Evolutionary conservation across 1,140 invertebrate genomes (phyloP).

Genomic region (Colletes gigas): DNA sequence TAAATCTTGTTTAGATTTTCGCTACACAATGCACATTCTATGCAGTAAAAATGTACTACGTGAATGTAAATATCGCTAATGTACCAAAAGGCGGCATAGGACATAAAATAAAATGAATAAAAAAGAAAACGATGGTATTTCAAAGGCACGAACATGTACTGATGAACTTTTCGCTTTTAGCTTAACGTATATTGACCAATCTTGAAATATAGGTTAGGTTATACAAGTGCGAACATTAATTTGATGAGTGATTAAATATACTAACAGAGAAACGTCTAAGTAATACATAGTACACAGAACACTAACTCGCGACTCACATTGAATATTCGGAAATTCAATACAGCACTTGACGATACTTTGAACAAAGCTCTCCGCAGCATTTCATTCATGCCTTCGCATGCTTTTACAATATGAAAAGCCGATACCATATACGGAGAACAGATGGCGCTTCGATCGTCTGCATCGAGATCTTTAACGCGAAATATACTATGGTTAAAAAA

Average conservation of each 20-base stretch:
- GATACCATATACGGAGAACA: not conserved
- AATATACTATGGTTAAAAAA: not conserved
- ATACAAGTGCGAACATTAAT: slow-evolving; percentile 4
- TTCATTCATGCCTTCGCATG: slow-evolving; percentile 19
- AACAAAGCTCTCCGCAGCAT: slow-evolving; percentile 25
- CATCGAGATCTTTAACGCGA: not conserved
- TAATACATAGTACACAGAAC: slow-evolving; percentile 73
- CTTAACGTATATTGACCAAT: not conserved
- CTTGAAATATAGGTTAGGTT: slow-evolving; percentile 26
- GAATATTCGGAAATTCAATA: slow-evolving; percentile 26
- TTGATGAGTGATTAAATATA: slow-evolving; percentile 61
- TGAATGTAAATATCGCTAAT: no score
- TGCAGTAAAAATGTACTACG: no score
- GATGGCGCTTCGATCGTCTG: not conserved
- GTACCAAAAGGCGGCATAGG: no score
- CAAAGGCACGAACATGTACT: not conserved
- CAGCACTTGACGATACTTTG: slow-evolving; percentile 28
- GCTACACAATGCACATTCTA: no score
- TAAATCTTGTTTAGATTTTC: no score
- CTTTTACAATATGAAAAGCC: not conserved
- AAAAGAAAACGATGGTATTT: not conserved
- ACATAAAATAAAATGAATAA: no score
- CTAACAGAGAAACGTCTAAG: slow-evolving; percentile 79
- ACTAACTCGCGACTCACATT: slow-evolving; percentile 56
- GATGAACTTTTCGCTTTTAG: not conserved